Conservation (phyloP, 2,797 vertebrate genomes). For the Chiropotes sagulatus region DNA sequence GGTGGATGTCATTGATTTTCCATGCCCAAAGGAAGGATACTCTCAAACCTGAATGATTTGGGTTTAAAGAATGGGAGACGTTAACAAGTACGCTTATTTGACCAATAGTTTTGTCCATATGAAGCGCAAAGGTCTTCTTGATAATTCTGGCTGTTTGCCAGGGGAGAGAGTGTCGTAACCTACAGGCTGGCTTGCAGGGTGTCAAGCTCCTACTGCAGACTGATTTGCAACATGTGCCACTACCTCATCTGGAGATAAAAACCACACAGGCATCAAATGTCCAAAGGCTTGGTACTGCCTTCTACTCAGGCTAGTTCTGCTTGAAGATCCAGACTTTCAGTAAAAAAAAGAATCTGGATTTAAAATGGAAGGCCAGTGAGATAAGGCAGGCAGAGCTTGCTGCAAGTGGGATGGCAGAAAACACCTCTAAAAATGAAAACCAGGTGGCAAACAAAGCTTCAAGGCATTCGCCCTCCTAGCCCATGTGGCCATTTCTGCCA, state of each 20-base stretch:
- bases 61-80: neutral
- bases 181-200: neutral
- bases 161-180: neutral
- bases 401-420: accelerated
- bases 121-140: neutral
- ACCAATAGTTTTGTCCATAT: neutral
- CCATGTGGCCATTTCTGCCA: accelerated
- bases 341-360: constrained; percentile 61
- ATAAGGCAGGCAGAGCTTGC: neutral
- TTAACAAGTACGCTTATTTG: neutral
- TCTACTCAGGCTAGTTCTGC: constrained; percentile 35
- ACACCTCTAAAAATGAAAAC: neutral
- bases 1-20: neutral
- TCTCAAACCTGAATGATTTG: neutral
- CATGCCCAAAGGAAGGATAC: neutral
- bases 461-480: accelerated
- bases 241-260: neutral
- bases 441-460: neutral
- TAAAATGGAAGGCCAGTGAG: neutral
- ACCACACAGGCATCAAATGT: neutral
- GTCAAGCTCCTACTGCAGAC: neutral
- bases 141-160: constrained; percentile 47
- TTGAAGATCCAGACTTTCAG: neutral
- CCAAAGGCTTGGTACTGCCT: constrained; percentile 27
- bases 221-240: neutral